Evolutionary conservation across 1,140 invertebrate species (phyloP).

Genomic region (Caenorhabditis remanei): DNA sequence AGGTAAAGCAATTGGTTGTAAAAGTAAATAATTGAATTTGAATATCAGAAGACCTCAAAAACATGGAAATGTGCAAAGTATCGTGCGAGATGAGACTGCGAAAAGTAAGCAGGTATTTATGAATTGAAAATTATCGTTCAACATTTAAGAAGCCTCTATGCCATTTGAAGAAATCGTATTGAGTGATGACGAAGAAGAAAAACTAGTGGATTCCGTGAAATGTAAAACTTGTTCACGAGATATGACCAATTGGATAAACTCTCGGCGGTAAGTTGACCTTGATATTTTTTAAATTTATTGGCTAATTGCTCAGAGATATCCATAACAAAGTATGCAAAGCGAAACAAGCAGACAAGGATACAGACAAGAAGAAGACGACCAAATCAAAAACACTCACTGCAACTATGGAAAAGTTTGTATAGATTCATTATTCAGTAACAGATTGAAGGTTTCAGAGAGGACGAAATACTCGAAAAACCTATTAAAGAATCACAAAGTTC

Average conservation of each 20-base stretch:
- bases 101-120: background rate
- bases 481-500: background rate
- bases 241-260: constrained; percentile 19
- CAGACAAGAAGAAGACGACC: background rate
- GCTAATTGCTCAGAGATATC: background rate
- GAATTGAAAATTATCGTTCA: background rate
- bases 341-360: background rate
- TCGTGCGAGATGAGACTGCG: background rate
- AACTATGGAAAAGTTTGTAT: constrained; percentile 33
- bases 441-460: background rate
- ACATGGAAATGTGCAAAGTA: constrained; percentile 29
- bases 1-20: background rate
- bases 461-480: background rate
- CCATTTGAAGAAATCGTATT: constrained; percentile 45
- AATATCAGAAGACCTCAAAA: constrained; percentile 3
- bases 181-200: constrained; percentile 21
- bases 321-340: constrained; percentile 18
- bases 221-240: constrained; percentile 12
- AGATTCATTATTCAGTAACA: background rate
- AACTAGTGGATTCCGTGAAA: background rate
- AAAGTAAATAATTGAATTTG: background rate
- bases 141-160: background rate
- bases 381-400: constrained; percentile 15
- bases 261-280: background rate
- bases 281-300: too few species aligned